Conservation (phyloP, 1,140 invertebrate genomes). For the Dreissena rostriformis region DNA sequence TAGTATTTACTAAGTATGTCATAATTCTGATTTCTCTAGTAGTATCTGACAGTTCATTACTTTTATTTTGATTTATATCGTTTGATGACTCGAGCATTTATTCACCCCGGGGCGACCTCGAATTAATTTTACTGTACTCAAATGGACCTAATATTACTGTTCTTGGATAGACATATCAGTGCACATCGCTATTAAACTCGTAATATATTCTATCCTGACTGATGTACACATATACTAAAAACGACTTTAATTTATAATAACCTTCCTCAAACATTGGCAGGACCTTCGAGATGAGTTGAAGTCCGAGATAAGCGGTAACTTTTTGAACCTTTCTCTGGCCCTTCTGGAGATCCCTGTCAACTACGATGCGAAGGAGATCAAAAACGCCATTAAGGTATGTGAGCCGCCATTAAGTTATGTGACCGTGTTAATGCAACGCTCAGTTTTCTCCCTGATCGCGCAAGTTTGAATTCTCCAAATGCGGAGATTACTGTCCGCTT, state of each 20-base stretch:
- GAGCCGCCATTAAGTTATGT: not conserved
- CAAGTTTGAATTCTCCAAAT: not conserved
- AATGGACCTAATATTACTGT: not conserved
- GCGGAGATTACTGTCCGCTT: not conserved
- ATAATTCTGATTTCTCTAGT: too few relatives aligned
- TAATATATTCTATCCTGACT: not conserved
- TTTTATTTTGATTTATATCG: too few relatives aligned
- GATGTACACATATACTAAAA: not conserved
- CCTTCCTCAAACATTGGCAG: constrained; percentile 49
- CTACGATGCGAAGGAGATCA: constrained; percentile 91
- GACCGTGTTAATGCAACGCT: not conserved
- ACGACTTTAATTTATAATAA: not conserved
- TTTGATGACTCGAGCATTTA: too few relatives aligned
- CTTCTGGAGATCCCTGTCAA: constrained; percentile 66
- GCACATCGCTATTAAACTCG: not conserved
- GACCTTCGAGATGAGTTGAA: constrained; percentile 69
- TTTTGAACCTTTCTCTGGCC: constrained; percentile 65
- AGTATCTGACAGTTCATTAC: too few relatives aligned
- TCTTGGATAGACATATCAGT: not conserved
- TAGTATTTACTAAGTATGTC: too few relatives aligned
- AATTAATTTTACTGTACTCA: not conserved
- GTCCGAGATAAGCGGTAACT: constrained; percentile 69
- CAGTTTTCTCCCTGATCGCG: not conserved
- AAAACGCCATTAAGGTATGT: constrained; percentile 92
- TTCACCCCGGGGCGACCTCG: not conserved